Base-by-base conservation (phyloP, 1,140 invertebrate species). In the Melanaphis sacchari region DNA sequence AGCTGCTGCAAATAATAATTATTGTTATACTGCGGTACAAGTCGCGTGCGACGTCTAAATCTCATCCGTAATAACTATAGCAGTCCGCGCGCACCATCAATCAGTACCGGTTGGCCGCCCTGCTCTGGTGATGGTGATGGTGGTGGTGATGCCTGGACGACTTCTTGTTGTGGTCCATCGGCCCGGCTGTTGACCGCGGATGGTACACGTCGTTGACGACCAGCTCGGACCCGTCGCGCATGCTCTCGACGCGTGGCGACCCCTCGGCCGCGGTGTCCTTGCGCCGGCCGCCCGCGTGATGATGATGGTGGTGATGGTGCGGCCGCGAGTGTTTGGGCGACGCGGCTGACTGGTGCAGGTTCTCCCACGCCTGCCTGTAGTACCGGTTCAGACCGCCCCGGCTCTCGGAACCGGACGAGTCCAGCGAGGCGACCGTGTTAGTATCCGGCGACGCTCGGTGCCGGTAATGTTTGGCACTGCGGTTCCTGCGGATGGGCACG, bases 301-400 rank as follows among this genome's bases (percentile, higher is more conserved):
- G 96, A 40, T 92, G 26, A 66, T 49, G 36, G 90, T 93, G 36
- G 87, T 93, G 49, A 59, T 93, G 94, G 93, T 91, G 59, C 91
- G 84, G 6, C 31, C 36, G 40, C 66, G 59, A 93, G 95, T 94
- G 49, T 26, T 96, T 95, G 94, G 96, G 96, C 85, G 96, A 96
- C 43, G 97, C 96, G 24, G 97, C 96, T 31, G 97, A 97, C 95
- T 98, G 97, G 95, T 98, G 98, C 9, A 99, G 96, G 95, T 98
- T 98, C 94, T 98, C 98, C 98, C 98, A 99, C 9, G 98, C 98
- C 95, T 98, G 97, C 36, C 98, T 96, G 95, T 99, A 99, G 94
- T 97, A 97, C 94, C 98, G 96, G 95, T 98, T 98, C 91, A 98
- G 96, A 59, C 98, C 96, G 59, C 96, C 97, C 82, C 98, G 96